Percentiles rank a stretch among this genome's conserved stretches.
phyloP scores from a whole-genome alignment of 2,888 invertebrate genomes.

The Xestia c-nigrum region DNA sequence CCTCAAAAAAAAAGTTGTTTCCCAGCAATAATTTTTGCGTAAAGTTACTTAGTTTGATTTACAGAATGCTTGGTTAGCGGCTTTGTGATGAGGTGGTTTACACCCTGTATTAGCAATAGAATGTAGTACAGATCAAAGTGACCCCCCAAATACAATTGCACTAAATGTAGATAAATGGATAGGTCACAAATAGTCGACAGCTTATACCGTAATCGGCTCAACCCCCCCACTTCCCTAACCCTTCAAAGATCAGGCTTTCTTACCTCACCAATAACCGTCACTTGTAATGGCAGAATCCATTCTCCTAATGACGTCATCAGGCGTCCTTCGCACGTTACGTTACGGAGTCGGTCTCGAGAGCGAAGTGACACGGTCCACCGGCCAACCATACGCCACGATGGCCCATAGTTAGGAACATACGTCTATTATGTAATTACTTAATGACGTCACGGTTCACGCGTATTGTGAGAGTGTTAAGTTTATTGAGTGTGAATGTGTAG shows the following conservation, averaged over 20 bases:
- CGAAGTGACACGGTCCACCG: conserved; percentile 73
- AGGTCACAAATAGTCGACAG: neutral
- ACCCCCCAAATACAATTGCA: too few relatives aligned
- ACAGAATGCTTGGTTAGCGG: too few relatives aligned
- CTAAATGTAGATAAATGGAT: neutral
- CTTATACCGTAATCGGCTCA: conserved; percentile 30
- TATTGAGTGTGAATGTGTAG: conserved; percentile 26
- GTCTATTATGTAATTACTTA: conserved; percentile 60
- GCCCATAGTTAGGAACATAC: conserved; percentile 21
- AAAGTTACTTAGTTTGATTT: too few relatives aligned
- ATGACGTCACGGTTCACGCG: conserved; percentile 51
- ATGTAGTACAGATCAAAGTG: too few relatives aligned
- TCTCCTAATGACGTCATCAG: conserved; percentile 64
- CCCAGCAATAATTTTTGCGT: too few relatives aligned
- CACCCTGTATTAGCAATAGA: too few relatives aligned
- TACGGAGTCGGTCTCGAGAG: conserved; percentile 71
- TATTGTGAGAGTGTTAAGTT: conserved; percentile 24
- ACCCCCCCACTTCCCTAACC: neutral
- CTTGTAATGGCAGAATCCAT: conserved; percentile 51
- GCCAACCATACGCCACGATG: conserved; percentile 71
- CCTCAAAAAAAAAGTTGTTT: too few relatives aligned
- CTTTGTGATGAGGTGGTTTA: too few relatives aligned
- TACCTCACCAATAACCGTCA: conserved; percentile 50
- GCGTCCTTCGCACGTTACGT: conserved; percentile 42
- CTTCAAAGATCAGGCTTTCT: conserved; percentile 26